phyloP scores from a whole-genome alignment of 2,797 vertebrate genomes.

The Gallinago solitaria region DNA sequence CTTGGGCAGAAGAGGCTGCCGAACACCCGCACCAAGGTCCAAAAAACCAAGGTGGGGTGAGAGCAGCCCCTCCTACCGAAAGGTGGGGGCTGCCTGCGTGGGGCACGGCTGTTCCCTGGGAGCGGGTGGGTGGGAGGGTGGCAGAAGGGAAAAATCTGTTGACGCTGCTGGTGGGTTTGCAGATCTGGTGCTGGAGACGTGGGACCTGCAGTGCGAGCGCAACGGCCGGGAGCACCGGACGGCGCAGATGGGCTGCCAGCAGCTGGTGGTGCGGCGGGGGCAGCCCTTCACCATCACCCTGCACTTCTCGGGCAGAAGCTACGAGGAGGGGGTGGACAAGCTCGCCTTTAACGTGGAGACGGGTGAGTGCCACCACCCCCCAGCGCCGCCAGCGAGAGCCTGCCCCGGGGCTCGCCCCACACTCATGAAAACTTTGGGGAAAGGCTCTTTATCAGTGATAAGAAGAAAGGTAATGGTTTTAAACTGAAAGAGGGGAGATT shows the following conservation, averaged over 20 bases:
- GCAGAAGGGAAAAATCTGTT: neutral
- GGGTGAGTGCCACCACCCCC: conserved; percentile 72
- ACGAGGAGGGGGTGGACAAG: conserved; percentile 79
- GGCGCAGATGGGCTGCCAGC: conserved; percentile 75
- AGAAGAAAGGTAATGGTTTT: neutral
- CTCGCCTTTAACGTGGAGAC: conserved; percentile 83
- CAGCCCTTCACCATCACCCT: conserved; percentile 86
- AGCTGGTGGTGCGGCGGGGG: conserved; percentile 89
- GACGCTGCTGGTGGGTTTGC: accelerated
- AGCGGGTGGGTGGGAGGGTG: accelerated
- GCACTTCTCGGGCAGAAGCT: conserved; percentile 80
- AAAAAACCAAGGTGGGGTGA: accelerated
- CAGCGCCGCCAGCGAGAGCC: accelerated
- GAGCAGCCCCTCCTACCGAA: accelerated
- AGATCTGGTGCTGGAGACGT: conserved; percentile 86
- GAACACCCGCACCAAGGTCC: neutral
- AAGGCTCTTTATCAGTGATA: neutral
- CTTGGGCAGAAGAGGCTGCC: neutral
- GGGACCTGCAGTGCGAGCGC: conserved; percentile 82
- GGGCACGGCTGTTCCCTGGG: accelerated
- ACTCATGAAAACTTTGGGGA: accelerated
- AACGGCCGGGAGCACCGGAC: conserved; percentile 89
- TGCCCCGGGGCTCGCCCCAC: neutral
- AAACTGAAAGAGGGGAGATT: neutral
- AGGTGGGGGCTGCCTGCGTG: accelerated